These are phyloP conservation scores for Acinonyx jubatus DNA, from an alignment of 2,113 vertebrate genomes.

Conservation along the genomic window DNA sequence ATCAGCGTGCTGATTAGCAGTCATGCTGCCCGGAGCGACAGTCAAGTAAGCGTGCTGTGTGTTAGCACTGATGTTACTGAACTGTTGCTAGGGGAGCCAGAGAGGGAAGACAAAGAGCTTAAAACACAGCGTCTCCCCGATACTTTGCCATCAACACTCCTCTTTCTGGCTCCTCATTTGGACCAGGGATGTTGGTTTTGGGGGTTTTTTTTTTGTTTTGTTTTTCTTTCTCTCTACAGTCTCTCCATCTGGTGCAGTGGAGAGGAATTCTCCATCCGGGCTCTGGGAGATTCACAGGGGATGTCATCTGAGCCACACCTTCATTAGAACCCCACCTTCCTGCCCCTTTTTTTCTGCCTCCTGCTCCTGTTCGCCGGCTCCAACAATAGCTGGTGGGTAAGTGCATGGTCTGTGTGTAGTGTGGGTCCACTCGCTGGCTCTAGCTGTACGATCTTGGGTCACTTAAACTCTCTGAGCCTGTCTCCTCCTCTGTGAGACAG, in stretches of 20 bases:
- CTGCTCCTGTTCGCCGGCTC: neutral
- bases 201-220: neutral
- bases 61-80: neutral
- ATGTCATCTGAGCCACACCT: neutral
- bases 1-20: neutral
- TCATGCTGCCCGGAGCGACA: neutral
- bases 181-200: neutral
- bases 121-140: neutral
- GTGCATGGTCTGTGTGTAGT: neutral
- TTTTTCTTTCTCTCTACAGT: neutral
- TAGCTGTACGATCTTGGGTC: neutral
- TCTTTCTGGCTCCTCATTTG: neutral
- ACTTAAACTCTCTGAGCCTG: neutral
- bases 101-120: conserved; percentile 1
- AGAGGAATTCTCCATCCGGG: neutral
- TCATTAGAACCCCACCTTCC: neutral
- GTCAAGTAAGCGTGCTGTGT: neutral
- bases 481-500: neutral
- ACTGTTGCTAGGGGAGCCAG: conserved; percentile 15
- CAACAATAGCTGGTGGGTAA: neutral
- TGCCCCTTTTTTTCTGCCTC: neutral
- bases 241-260: neutral
- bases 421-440: neutral
- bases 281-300: neutral
- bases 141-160: neutral